Evolutionary conservation across 2,888 invertebrate species (phyloP), one percentile per base, ranked within the genome.

Genomic region (Aphidoletes aphidimyza): DNA sequence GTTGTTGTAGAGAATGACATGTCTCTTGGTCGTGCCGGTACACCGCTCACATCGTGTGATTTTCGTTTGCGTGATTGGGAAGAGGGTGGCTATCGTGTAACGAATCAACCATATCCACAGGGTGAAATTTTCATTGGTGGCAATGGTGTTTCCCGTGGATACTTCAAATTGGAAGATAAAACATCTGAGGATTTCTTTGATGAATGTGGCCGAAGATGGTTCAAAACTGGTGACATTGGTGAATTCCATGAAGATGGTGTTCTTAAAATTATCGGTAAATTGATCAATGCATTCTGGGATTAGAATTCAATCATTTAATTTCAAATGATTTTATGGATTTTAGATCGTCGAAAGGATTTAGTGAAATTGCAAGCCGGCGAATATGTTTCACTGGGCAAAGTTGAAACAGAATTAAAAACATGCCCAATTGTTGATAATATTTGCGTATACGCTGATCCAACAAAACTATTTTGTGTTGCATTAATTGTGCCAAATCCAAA

Each of bases 331-430:
- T 30, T 69, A 30, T n/a, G 2, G 3, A 54, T 54, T 69, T 30
- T 90, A 98, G 98, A 99, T 91, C 96, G 99, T 87, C 99, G 98
- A 92, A 99, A 99, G 91, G 99, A 99, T 91, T 92, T 99, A 87
- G 98, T 99, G 54, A 99, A 99, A 90, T 92, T 99, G 84, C 98
- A 99, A 90, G 95, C 97, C 39, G 99, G 99, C 86, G 99, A 99
- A 91, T 99, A 99, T 90, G 97, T 99, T 34, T 98, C 98, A 0
- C 92, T 99, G 84, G 98, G 98, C 86, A 98, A 98, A 91, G 97
- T 98, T 59, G 99, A 99, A 89, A 94, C 98, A 0, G 96, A 96
- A 89, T 91, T 99, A 87, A 98, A 98, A 90, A 97, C 98, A 14
- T 97, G 96, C 88, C 95, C 98, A 14, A 90, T 98, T 45, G 95